phyloP scores from a whole-genome alignment of 1,140 invertebrate species.

The Micrasema longulum region DNA sequence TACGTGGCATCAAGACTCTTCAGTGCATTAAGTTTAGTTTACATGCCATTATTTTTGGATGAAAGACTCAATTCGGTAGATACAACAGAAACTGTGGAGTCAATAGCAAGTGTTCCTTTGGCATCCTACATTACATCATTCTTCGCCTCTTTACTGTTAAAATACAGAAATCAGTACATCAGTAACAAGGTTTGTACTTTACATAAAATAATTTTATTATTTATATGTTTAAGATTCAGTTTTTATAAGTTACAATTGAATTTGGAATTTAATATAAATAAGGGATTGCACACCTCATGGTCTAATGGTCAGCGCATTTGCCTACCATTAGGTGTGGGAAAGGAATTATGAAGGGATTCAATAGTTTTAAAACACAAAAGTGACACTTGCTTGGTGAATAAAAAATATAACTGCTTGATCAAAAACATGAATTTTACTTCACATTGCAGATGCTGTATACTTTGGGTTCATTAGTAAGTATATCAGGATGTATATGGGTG shows the following conservation, averaged over 20 bases:
- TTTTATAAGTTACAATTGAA: too few species aligned
- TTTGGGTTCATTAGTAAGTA: constrained; percentile 73
- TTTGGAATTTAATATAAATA: too few species aligned
- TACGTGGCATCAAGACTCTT: constrained; percentile 89
- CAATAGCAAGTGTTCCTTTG: constrained; percentile 89
- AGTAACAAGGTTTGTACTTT: constrained; percentile 68
- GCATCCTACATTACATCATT: constrained; percentile 89
- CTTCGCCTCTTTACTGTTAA: constrained; percentile 81
- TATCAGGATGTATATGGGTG: constrained; percentile 75
- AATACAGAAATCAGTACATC: constrained; percentile 70
- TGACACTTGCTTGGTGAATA: background rate
- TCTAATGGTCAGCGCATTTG: too few species aligned
- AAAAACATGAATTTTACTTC: too few species aligned
- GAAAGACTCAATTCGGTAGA: constrained; percentile 72
- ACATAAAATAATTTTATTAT: background rate
- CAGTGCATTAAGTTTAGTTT: constrained; percentile 86
- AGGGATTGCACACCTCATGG: too few species aligned
- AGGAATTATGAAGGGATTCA: background rate
- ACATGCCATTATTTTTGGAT: constrained; percentile 88
- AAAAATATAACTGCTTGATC: background rate
- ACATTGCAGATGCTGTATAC: constrained; percentile 72
- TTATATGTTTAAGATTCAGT: too few species aligned
- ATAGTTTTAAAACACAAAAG: background rate
- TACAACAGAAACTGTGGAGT: constrained; percentile 64
- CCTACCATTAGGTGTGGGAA: too few species aligned